phyloP scores from a whole-genome alignment of 1,140 invertebrate species.

The Trichogramma pretiosum region DNA sequence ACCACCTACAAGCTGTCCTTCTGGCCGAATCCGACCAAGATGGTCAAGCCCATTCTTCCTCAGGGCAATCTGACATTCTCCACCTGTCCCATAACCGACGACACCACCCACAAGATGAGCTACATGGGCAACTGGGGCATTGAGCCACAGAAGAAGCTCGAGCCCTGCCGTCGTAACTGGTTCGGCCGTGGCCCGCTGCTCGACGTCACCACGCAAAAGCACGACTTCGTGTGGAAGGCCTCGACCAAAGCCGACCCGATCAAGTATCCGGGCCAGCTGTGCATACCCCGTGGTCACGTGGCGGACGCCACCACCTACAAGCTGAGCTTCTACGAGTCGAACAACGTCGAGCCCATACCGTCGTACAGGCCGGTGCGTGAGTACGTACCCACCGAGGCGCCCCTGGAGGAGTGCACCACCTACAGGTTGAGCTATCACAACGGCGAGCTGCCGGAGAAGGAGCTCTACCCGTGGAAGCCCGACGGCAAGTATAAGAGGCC shows the following conservation, averaged over 20 bases:
- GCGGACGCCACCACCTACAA: conserved; percentile 50
- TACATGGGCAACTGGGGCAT: conserved; percentile 39
- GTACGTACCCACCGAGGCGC: conserved; percentile 44
- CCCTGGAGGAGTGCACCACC: conserved; percentile 48
- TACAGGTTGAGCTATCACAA: conserved; percentile 33
- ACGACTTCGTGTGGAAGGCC: conserved; percentile 62
- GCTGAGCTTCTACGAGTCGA: conserved; percentile 45
- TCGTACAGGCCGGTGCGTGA: conserved; percentile 41
- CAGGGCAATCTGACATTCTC: conserved; percentile 23
- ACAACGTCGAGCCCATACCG: conserved; percentile 28
- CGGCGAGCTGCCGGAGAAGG: conserved; percentile 23
- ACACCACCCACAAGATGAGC: conserved; percentile 38
- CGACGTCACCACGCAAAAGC: conserved; percentile 60
- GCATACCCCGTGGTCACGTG: conserved; percentile 22
- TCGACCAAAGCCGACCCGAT: conserved; percentile 30
- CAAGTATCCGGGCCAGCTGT: conserved; percentile 27
- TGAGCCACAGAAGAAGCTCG: conserved; percentile 27
- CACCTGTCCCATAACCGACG: conserved; percentile 25
- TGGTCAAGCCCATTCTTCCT: conserved; percentile 23
- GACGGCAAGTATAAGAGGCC: conserved; percentile 34
- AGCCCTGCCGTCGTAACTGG: conserved; percentile 29
- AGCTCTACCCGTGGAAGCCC: conserved; percentile 19
- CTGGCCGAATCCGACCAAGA: conserved; percentile 35
- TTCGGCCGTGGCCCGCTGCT: conserved; percentile 58
- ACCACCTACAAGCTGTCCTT: conserved; percentile 54